Base-by-base conservation (phyloP, 2,888 invertebrate genomes). In the Rhorus exstirpatorius region DNA sequence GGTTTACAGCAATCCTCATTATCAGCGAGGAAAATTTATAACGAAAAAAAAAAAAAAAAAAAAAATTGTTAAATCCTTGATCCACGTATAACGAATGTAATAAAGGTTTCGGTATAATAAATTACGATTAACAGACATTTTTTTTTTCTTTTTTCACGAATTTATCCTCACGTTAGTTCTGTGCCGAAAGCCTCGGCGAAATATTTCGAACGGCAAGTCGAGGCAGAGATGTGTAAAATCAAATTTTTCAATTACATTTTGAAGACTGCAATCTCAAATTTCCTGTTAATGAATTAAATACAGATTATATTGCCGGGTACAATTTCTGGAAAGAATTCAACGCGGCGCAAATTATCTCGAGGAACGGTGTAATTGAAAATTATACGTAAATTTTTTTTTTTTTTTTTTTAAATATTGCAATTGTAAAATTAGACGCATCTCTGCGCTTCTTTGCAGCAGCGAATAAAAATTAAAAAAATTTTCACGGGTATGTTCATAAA, bases 401-500 rank as follows among this genome's bases (percentile, higher is more conserved):
- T 3, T 31, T 31, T 2, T 31, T 31, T 31, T 31, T 31, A 41
- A 12, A 12, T n/a, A n/a, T n/a, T 12, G 41, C 10, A 41, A 41
- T 41, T 12, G 41, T 6, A 41, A 41, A 41, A 6, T 41, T 1
- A 41, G 41, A 41, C 41, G 6, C 3, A 41, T 41, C 1, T 41
- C 41, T 6, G 6, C 10, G 41, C 41, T 3, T 10, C 17, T 14
- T 26, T 3, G 63, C 78, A 44, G 21, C 46, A 71, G 75, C 53
- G 67, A 81, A 83, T 74, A 72, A 75, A 71, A 76, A 67, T 49
- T 65, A n/a, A 79, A 84, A 80, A 82, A 80, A 84, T 80, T 79
- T 77, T 7, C 60, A 78, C 35, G 67, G 41, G 74, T 83, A 76
- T 84, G 84, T 84, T 86, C 87, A 83, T 88, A 87, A 89, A 90